Conservation (phyloP, 2,888 invertebrate genomes). For the Tryphoninae sp. region DNA sequence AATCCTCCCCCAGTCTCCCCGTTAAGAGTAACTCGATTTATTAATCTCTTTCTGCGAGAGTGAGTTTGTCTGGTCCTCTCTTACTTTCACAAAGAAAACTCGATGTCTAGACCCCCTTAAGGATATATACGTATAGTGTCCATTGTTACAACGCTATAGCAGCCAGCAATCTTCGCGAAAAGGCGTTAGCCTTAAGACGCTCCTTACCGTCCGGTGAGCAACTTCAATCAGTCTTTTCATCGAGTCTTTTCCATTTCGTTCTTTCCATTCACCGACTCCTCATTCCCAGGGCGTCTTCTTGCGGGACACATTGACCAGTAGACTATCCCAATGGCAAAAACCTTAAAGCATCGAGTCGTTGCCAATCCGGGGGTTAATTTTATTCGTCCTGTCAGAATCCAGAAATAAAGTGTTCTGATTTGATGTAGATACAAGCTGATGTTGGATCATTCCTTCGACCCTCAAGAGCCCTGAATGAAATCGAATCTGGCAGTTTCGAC, state of each 20-base stretch:
- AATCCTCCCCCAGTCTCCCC: not conserved
- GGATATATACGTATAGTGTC: not conserved
- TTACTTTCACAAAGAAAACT: not conserved
- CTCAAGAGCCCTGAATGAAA: constrained; percentile 7
- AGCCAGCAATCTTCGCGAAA: constrained; percentile 32
- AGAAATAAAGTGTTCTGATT: constrained; percentile 25
- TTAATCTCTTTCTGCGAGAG: constrained; percentile 36
- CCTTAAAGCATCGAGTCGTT: constrained; percentile 32
- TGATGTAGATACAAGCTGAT: constrained; percentile 1
- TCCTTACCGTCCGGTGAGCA: constrained; percentile 49
- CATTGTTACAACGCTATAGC: not conserved
- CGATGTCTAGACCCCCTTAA: constrained; percentile 5
- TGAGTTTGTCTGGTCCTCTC: not conserved
- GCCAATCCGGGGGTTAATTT: constrained; percentile 31
- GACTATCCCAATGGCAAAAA: not conserved
- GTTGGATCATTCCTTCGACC: constrained; percentile 29
- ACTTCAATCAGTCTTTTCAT: constrained; percentile 53
- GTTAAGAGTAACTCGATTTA: constrained; percentile 56
- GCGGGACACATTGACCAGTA: constrained; percentile 21
- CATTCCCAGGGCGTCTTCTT: constrained; percentile 18
- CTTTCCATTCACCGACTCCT: constrained; percentile 19
- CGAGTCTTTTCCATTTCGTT: constrained; percentile 7
- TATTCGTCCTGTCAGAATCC: constrained; percentile 8
- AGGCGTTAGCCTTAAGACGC: constrained; percentile 48
- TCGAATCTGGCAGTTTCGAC: not conserved